These are phyloP conservation scores for Lasiommata megera DNA, from an alignment of 2,888 invertebrate species.

Conservation along the genomic window DNA sequence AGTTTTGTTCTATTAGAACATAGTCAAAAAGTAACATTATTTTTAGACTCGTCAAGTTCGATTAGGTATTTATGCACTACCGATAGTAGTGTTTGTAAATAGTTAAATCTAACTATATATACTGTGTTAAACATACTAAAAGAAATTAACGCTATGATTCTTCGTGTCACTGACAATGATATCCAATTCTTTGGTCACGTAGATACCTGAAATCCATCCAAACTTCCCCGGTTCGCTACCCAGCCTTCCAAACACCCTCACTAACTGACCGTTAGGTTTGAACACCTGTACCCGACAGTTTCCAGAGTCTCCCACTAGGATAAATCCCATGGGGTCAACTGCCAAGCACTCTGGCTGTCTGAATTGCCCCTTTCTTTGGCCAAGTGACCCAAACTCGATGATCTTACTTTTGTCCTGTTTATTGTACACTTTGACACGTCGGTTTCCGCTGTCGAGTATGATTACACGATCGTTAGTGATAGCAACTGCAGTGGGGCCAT, in stretches of 20 bases:
- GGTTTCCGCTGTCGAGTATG: conserved; percentile 87
- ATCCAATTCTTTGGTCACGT: conserved; percentile 82
- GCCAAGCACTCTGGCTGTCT: conserved; percentile 87
- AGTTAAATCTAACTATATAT: too few species aligned
- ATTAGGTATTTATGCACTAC: too few species aligned
- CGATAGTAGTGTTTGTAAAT: too few species aligned
- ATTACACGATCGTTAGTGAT: conserved; percentile 77
- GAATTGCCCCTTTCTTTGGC: conserved; percentile 85
- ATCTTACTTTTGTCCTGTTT: conserved; percentile 77
- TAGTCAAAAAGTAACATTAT: too few species aligned
- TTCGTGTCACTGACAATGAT: conserved; percentile 83
- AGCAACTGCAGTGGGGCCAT: conserved; percentile 87
- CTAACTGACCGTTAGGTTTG: conserved; percentile 84
- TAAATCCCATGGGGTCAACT: conserved; percentile 87
- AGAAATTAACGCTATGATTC: conserved; percentile 73
- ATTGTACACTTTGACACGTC: conserved; percentile 83
- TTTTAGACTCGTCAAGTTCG: too few species aligned
- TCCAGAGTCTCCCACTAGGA: conserved; percentile 89
- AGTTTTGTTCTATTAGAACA: too few species aligned
- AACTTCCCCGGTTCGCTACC: conserved; percentile 76
- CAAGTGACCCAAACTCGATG: conserved; percentile 84
- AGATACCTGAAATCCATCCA: conserved; percentile 86
- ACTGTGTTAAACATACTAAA: conserved; percentile 38
- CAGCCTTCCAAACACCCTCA: conserved; percentile 83
- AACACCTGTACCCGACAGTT: conserved; percentile 89